Percentiles rank a stretch among this genome's conserved stretches.
Evolutionary conservation across 2,113 vertebrate genomes (phyloP).

Genomic region (Hipposideros armiger): DNA sequence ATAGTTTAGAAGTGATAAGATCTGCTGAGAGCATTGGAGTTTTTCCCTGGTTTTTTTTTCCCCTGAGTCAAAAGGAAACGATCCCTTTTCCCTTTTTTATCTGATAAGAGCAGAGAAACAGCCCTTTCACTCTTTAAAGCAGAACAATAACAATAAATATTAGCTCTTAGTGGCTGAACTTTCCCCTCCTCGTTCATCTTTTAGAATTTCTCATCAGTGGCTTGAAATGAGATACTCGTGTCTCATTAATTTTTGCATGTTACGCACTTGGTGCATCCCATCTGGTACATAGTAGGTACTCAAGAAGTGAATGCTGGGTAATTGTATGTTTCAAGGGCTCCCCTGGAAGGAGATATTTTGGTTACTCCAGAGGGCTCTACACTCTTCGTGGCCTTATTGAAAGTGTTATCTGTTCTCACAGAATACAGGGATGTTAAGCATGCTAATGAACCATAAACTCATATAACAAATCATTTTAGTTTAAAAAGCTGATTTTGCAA

Average conservation of each 20-base stretch:
- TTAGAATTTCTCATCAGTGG: background rate
- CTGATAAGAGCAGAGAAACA: background rate
- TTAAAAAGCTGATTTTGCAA: constrained; percentile 20
- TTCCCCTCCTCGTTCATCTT: background rate
- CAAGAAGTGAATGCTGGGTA: background rate
- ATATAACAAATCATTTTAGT: background rate
- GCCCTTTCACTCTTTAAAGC: background rate
- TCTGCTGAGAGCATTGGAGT: background rate
- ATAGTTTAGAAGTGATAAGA: background rate
- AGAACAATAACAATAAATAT: background rate
- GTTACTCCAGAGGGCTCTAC: background rate
- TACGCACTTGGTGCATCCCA: background rate
- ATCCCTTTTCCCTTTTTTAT: background rate
- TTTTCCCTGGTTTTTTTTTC: background rate
- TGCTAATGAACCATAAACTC: background rate
- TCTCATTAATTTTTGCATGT: background rate
- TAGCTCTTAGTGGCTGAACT: background rate
- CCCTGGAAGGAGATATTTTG: background rate
- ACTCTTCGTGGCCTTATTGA: background rate
- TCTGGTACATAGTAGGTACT: background rate
- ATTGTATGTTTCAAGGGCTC: background rate
- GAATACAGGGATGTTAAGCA: background rate
- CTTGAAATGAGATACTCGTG: background rate
- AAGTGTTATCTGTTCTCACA: background rate
- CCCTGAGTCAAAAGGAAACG: constrained; percentile 5